These are phyloP conservation scores for Carcinoscorpius rotundicauda DNA, from an alignment of 1,140 invertebrate genomes.

Conservation along the genomic window DNA sequence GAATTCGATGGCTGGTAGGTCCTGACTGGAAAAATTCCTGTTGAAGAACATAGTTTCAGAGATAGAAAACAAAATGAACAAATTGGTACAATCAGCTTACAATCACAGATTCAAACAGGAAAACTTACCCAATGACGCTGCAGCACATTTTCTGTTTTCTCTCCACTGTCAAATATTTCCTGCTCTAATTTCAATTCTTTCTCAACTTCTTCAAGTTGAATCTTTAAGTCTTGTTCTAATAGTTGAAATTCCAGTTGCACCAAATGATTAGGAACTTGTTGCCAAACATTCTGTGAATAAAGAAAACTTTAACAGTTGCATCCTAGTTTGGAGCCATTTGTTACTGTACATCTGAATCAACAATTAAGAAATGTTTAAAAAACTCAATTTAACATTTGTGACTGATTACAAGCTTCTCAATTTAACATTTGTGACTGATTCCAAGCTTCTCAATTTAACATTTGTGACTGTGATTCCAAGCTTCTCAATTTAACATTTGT, in stretches of 20 bases:
- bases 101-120: constrained; percentile 31
- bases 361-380: no score
- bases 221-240: constrained; percentile 69
- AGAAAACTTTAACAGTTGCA: constrained; percentile 3
- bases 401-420: no score
- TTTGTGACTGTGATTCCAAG: no score
- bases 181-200: constrained; percentile 74
- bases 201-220: constrained; percentile 77
- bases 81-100: no score
- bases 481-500: no score
- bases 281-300: constrained; percentile 47
- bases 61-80: no score
- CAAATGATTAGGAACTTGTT: constrained; percentile 66
- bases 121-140: constrained; percentile 46
- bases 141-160: constrained; percentile 62
- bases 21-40: constrained; percentile 44
- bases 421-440: no score
- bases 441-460: no score
- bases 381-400: no score
- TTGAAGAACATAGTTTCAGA: neutral
- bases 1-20: neutral
- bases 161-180: constrained; percentile 69
- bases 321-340: no score
- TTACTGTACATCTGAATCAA: no score
- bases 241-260: constrained; percentile 77